These are phyloP conservation scores for Agrotis puta DNA, from an alignment of 2,888 invertebrate genomes.

Conservation along the genomic window DNA sequence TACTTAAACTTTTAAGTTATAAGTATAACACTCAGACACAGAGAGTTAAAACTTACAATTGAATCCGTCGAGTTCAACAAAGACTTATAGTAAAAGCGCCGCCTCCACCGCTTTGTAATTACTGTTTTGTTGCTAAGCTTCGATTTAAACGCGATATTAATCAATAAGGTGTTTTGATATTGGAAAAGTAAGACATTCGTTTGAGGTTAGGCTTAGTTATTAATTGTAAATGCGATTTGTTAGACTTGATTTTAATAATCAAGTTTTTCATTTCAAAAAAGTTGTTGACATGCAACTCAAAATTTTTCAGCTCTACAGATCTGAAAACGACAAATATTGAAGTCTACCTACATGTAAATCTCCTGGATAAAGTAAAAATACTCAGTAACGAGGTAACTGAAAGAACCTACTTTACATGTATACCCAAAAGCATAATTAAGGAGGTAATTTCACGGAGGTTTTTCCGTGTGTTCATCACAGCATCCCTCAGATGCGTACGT, in stretches of 20 bases:
- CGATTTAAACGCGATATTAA: conserved; percentile 31
- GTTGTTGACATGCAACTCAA: too few species aligned
- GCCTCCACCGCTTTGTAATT: conserved; percentile 42
- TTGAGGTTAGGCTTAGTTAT: not conserved
- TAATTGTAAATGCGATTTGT: conserved; percentile 3
- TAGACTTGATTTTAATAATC: too few species aligned
- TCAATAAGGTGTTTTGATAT: conserved; percentile 22
- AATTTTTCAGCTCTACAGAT: not conserved
- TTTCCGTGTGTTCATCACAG: conserved; percentile 53
- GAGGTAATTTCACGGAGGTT: conserved; percentile 54
- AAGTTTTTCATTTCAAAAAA: too few species aligned
- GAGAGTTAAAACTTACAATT: conserved; percentile 51
- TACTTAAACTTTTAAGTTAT: conserved; percentile 31
- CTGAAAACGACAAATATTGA: conserved; percentile 7
- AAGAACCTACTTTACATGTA: conserved; percentile 49
- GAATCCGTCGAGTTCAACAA: conserved; percentile 46
- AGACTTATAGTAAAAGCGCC: conserved; percentile 31
- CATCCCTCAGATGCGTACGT: conserved; percentile 47
- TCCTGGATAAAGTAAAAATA: conserved; percentile 25
- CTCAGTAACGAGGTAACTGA: conserved; percentile 19
- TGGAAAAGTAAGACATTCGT: conserved; percentile 5
- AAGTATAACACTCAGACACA: conserved; percentile 32
- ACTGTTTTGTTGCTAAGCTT: conserved; percentile 44
- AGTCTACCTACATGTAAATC: not conserved
- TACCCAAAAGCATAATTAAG: conserved; percentile 56